These are phyloP conservation scores for Dicycla oo DNA, from an alignment of 2,888 invertebrate species.

Conservation along the genomic window DNA sequence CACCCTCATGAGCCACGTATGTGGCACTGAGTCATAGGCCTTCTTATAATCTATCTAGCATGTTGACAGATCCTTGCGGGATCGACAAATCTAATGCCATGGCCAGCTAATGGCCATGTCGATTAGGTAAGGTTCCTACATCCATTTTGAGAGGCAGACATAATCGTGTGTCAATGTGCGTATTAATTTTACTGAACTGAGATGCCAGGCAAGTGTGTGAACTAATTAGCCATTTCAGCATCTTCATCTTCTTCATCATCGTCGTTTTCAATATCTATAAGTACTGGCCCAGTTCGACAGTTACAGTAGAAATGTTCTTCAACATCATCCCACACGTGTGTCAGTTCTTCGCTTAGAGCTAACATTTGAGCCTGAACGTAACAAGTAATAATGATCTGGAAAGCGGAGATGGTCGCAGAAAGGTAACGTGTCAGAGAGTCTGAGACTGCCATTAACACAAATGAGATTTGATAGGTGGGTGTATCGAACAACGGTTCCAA, in stretches of 20 bases:
- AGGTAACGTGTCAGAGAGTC: constrained; percentile 10
- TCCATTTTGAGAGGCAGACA: too few relatives aligned
- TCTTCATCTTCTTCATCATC: neutral
- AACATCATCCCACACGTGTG: constrained; percentile 36
- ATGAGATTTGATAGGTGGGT: constrained; percentile 45
- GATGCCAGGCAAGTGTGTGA: too few relatives aligned
- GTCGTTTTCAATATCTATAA: neutral
- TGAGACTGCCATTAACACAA: constrained; percentile 21
- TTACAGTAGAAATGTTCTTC: neutral
- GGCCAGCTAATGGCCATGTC: too few relatives aligned
- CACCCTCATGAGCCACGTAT: too few relatives aligned
- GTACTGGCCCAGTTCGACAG: neutral
- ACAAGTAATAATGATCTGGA: constrained; percentile 34
- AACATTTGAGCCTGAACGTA: constrained; percentile 31
- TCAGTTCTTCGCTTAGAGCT: constrained; percentile 40
- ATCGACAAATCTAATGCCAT: too few relatives aligned
- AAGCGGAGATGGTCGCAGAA: constrained; percentile 27
- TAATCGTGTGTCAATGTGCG: too few relatives aligned
- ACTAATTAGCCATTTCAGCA: too few relatives aligned
- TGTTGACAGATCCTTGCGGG: too few relatives aligned
- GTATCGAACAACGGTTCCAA: constrained; percentile 44
- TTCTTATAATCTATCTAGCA: too few relatives aligned
- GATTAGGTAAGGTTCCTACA: too few relatives aligned
- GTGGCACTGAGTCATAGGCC: too few relatives aligned
- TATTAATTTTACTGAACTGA: too few relatives aligned